Evolutionary conservation across 2,113 vertebrate genomes (phyloP), one percentile per base, ranked within the genome.

Genomic region (Seriola quinqueradiata): DNA sequence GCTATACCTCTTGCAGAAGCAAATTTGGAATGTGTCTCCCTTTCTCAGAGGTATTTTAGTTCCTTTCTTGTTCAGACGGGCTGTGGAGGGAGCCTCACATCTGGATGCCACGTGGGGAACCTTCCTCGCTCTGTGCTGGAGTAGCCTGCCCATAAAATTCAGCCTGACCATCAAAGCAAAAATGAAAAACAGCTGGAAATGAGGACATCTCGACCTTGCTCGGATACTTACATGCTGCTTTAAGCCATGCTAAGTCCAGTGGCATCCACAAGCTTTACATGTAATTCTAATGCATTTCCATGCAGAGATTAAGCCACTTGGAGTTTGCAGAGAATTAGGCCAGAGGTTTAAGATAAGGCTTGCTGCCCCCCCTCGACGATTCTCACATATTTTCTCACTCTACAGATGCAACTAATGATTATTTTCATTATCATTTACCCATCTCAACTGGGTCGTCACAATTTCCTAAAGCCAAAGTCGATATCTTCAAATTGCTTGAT

Each of bases 71-170:
- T 57, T 85, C 68, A 32, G 44, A 63, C 55, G 61, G 40, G 42
- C 55, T 46, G 34, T 54, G 44, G 44, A 79, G 36, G 8, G 50
- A 86, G 46, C 9, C 61, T 21, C 4, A 89, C 89, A 93, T 92
- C 85, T 93, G 92, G 86, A 80, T 74, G 79, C 87, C 88, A 90
- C 70, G 74, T 89, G 74, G 83, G 84, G 70, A 90, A 44, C 19
- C 2, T 64, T 68, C 9, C 32, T 59, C 25, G 54, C 8, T 3
- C 16, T 46, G 14, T 28, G 70, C 28, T 42, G 68, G 36, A 81
- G 55, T 4, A 74, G 52, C 42, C 72, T 11, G 17, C 23, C 48
- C 40, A 55, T 69, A 79, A 88, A 77, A 54, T 48, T 48, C 32
- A 19, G 73, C 21, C 42, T 28, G 42, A 61, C 5, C 38, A 73